phyloP scores from a whole-genome alignment of 2,113 vertebrate genomes.

The Lonchura striata region DNA sequence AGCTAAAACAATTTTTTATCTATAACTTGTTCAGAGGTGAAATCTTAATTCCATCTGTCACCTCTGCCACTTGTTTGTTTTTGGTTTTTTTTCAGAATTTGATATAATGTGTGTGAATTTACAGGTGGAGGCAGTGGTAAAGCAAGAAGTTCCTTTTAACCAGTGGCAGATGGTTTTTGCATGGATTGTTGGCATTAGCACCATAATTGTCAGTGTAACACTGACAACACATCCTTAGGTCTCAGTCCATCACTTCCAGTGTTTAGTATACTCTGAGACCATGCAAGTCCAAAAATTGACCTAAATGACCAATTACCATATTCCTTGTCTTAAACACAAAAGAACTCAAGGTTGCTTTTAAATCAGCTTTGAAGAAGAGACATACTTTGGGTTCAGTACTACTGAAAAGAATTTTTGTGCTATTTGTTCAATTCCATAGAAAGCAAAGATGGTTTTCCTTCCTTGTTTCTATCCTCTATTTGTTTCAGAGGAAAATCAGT shows the following conservation, averaged over 20 bases:
- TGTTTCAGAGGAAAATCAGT: neutral
- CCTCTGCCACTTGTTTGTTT: neutral
- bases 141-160: neutral
- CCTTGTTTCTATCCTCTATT: neutral
- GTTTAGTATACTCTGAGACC: neutral
- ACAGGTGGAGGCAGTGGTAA: neutral
- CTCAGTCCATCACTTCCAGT: neutral
- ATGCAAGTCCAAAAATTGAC: neutral
- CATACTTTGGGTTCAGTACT: neutral
- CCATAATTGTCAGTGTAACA: neutral
- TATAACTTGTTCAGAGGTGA: neutral
- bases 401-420: neutral
- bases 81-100: neutral
- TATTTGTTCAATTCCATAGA: neutral
- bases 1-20: neutral
- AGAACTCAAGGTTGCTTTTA: neutral
- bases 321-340: neutral
- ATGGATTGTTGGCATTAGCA: neutral
- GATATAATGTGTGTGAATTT: neutral
- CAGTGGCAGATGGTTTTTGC: neutral
- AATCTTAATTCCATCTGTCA: neutral
- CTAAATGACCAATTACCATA: neutral
- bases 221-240: neutral
- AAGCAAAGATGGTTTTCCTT: neutral
- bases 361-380: neutral